Evolutionary conservation across 2,888 invertebrate species (phyloP), one percentile per base, ranked within the genome.

Genomic region (Hydroisotoma schaefferi): DNA sequence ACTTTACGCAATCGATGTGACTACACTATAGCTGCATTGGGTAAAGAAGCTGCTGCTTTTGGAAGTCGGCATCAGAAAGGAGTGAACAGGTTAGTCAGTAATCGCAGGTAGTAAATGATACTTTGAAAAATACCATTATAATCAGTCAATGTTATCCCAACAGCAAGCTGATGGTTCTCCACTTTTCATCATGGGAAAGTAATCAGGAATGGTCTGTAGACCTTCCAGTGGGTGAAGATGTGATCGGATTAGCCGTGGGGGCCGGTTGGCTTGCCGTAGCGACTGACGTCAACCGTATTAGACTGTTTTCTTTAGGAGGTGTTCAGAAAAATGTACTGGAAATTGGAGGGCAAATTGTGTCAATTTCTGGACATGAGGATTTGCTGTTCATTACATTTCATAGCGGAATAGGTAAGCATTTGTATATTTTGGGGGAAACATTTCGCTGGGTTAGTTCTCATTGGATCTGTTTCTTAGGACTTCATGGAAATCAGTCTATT

Each of bases 11-110:
- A 99, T 79, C 86, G 85, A 74, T 79, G 86, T 40, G 86, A 86
- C 66, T 93, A 94, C 78, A 86, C 86, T 1, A 85, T 98, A 84
- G 97, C 91, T 10, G 87, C 90, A 61, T 77, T 99, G 56, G 92
- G 93, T 6, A 79, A 83, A 1, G 83, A 87, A 61, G 91, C 88
- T 8, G 79, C 95, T 2, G 87, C 87, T 0, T 78, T 95, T 63
- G 90, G 91, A 2, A 79, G 85, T 70, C 78, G 79, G 38, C 73
- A 77, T 43, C 69, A 63, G 6, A 27, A 27, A 22, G 59, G 56
- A 10, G 76, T 20, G 10, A 25, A 25, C 20, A 46, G 46, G 46
- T 46, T n/a, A 43, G 6, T 43, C 18, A 43, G n/a, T 10, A 33
- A 10, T 33, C 33, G 33, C 8, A 33, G 33, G 8, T 33, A 10